Base-by-base conservation (phyloP, 1,140 invertebrate genomes). In the Neotoxoptera formosana region DNA sequence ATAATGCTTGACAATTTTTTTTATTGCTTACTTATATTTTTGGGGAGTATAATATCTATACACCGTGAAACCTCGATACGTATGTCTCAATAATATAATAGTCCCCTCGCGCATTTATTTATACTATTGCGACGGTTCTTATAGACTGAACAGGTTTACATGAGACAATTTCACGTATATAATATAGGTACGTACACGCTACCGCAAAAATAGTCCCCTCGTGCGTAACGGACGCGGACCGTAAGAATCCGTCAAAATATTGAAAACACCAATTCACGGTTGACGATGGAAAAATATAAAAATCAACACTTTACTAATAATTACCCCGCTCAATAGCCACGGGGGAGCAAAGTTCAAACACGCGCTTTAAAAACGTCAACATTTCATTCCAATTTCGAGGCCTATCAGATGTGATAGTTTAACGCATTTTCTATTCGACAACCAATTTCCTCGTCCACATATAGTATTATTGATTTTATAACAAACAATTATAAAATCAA, bases 241-340 rank as follows among this genome's bases (percentile, higher is more conserved):
- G 81, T 93, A n/a, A 53, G 53, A 53, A 93, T 93, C 91, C 91
- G 91, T 93, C 91, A 93, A 93, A 93, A 93, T 93, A 93, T 93
- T 93, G 90, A 83, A 83, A 91, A 91, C 20, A 81, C 41, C n/a
- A 51, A 41, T 91, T 83, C 30, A 83, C 34, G 41, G 36, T 30
- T 48, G 25, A 60, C 21, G 17, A 56, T 36, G 3, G 21, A 21
- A 56, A 89, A 88, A 53, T 51, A 48, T 48, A 48, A 87, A n/a
- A 34, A 87, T 51, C 11, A 89, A 89, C 87, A 89, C 34, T 89
- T 89, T 89, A 34, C 36, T 34, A 86, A 86, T 47, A 30, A 86
- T 86, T 86, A 87, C 84, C 84, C 45, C 17, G 20, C 9, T 9
- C n/a, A n/a, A n/a, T 36, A 48, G 30, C 47, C 86, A 34, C 86